Evolutionary conservation across 2,888 invertebrate species (phyloP).

Genomic region (Agriopis leucophaearia): DNA sequence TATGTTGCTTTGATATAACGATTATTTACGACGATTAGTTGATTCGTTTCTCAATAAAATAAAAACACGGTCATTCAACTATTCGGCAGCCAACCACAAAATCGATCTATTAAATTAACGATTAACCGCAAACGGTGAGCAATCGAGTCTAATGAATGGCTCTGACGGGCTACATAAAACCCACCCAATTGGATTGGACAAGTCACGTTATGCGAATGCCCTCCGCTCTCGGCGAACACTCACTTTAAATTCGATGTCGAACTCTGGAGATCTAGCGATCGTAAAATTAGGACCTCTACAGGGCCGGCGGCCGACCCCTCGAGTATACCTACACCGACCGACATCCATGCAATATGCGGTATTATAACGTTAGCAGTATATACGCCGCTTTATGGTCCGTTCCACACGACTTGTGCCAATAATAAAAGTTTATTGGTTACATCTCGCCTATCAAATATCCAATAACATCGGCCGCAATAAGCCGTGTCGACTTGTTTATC

Average conservation of each 20-base stretch:
- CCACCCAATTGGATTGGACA: conserved; percentile 79
- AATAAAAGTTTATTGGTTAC: conserved; percentile 79
- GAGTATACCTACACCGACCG: conserved; percentile 41
- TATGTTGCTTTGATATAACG: background rate
- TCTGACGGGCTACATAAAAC: conserved; percentile 76
- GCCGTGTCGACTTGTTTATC: conserved; percentile 67
- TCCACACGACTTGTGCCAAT: conserved; percentile 70
- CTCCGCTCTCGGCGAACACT: conserved; percentile 72
- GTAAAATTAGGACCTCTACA: conserved; percentile 77
- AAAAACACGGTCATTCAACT: conserved; percentile 41
- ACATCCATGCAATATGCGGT: conserved; percentile 35
- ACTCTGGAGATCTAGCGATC: conserved; percentile 73
- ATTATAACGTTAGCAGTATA: conserved; percentile 43
- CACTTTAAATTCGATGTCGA: conserved; percentile 81
- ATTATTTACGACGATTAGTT: conserved; percentile 15
- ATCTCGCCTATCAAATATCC: conserved; percentile 76
- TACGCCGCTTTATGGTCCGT: conserved; percentile 59
- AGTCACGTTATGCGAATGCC: conserved; percentile 72
- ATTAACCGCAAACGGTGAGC: conserved; percentile 69
- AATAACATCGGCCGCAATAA: conserved; percentile 72
- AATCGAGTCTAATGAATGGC: conserved; percentile 64
- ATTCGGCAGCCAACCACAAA: conserved; percentile 62
- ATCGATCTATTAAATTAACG: conserved; percentile 75
- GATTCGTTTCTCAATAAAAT: conserved; percentile 28
- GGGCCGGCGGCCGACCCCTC: conserved; percentile 46